Base-by-base conservation (phyloP, 2,797 vertebrate species). In the Carapus acus region DNA sequence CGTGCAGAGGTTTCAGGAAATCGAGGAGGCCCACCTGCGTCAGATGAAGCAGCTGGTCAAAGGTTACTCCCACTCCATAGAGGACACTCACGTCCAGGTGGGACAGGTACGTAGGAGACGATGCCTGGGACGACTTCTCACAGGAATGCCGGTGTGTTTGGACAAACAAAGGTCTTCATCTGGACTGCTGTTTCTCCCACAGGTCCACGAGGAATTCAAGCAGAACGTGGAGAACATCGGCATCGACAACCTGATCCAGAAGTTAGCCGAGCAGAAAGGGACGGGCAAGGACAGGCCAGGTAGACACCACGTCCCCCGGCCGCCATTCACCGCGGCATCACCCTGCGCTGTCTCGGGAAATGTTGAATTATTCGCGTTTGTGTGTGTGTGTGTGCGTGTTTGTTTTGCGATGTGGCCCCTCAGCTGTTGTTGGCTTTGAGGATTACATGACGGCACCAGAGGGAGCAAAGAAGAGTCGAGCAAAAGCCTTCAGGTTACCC, bases 121-220 rank as follows among this genome's bases (percentile, higher is more conserved):
- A 27, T 9, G 9, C 24, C 24, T n/a, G n/a, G n/a, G n/a, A n/a
- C n/a, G n/a, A n/a, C n/a, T n/a, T n/a, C n/a, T n/a, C n/a, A n/a
- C n/a, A n/a, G n/a, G n/a, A n/a, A n/a, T n/a, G n/a, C n/a, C n/a
- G n/a, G n/a, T n/a, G n/a, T n/a, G n/a, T n/a, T n/a, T n/a, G n/a
- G n/a, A n/a, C n/a, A n/a, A n/a, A n/a, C n/a, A n/a, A n/a, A n/a
- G n/a, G n/a, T n/a, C n/a, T n/a, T n/a, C n/a, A n/a, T n/a, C 5
- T 12, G 5, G 1, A 3, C 18, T n/a, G 4, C 29, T 40, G 3
- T 8, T 63, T 8, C 21, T 14, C 13, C 58, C 59, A 31, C 49
- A 97, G 94, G 95, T 98, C 1, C 93, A 96, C 0, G 94, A 96
- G 69, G 95, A 98, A 16, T 97, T 97, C 76, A 96, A 97, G 76